Evolutionary conservation across 2,888 invertebrate genomes (phyloP), one percentile per base, ranked within the genome.

Genomic region (Mimachlamys varia): DNA sequence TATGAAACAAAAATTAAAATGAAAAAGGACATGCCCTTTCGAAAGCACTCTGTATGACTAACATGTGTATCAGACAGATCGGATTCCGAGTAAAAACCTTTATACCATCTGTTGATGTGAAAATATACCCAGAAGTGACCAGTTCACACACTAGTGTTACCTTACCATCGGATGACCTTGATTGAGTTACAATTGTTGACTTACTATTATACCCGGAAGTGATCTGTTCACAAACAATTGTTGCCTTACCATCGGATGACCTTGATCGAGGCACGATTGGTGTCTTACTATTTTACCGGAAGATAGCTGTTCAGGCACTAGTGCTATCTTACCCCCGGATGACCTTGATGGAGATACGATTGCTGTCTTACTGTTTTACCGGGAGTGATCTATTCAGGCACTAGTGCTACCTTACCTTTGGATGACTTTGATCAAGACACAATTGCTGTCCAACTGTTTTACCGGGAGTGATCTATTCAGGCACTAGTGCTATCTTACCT

Each of bases 221-320:
- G 22, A 58, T n/a, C n/a, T 58, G 58, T 58, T n/a, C 58, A 1
- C 22, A 58, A 7, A 58, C 22, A 91, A 44, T 92, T 91, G 62
- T 92, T 92, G 53, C 93, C 94, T 27, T 93, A 58, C 58, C 58
- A 2, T 1, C 19, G 58, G 58, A 58, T 58, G 22, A 22, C 58
- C 19, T 58, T 7, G 15, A 58, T 19, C 58, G n/a, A 19, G 58
- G 10, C n/a, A 53, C 15, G 58, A 58, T 7, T 22, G 19, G 2
- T 58, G 1, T n/a, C 58, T 22, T 58, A 58, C 58, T 2, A n/a
- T n/a, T n/a, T n/a, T n/a, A n/a, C n/a, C 19, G 58, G 58, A 3
- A 22, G 58, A 3, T 2, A 22, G 22, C n/a, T 58, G 19, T 10
- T n/a, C 58, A 19, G 58, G 3, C n/a, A 58, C 2, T 22, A 58